A percentile compares a stretch with the other conserved stretches of the same genome.
Evolutionary conservation across 2,888 invertebrate genomes (phyloP).

Genomic region (Drosophila helvetica): DNA sequence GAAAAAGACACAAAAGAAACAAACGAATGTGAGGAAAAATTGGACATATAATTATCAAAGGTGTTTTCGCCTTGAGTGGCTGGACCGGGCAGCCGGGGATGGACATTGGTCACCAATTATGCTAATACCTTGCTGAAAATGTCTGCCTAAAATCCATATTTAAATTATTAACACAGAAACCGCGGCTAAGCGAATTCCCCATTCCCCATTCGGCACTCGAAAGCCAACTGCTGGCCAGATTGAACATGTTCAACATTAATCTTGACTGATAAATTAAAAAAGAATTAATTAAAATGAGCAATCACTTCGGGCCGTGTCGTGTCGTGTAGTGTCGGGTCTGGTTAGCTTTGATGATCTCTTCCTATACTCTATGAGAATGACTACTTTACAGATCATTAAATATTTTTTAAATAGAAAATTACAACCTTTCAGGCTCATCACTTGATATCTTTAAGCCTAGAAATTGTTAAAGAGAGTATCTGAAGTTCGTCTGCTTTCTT

Average conservation of each 20-base stretch:
- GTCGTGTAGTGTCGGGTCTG: conserved; percentile 31
- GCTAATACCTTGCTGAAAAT: conserved; percentile 72
- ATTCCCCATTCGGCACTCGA: conserved; percentile 48
- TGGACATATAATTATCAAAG: conserved; percentile 71
- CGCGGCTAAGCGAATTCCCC: conserved; percentile 30
- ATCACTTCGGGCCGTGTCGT: conserved; percentile 53
- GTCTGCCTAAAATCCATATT: conserved; percentile 71
- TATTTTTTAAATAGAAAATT: too few relatives aligned
- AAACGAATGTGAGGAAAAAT: conserved; percentile 63
- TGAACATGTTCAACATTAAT: conserved; percentile 75
- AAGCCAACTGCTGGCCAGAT: conserved; percentile 60
- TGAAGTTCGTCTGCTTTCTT: neutral
- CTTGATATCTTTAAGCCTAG: neutral
- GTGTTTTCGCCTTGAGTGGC: conserved; percentile 73
- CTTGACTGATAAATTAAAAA: conserved; percentile 77
- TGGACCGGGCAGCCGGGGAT: conserved; percentile 41
- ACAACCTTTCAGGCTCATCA: neutral
- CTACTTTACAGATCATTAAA: too few relatives aligned
- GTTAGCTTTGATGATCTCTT: neutral
- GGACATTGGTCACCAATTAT: conserved; percentile 73
- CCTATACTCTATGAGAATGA: conserved; percentile 32
- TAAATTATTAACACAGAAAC: conserved; percentile 63
- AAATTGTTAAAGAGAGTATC: neutral
- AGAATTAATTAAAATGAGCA: conserved; percentile 73
- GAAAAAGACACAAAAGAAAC: conserved; percentile 33